Evolutionary conservation across 2,888 invertebrate species (phyloP).

Genomic region (Reticulitermes lucifugus): DNA sequence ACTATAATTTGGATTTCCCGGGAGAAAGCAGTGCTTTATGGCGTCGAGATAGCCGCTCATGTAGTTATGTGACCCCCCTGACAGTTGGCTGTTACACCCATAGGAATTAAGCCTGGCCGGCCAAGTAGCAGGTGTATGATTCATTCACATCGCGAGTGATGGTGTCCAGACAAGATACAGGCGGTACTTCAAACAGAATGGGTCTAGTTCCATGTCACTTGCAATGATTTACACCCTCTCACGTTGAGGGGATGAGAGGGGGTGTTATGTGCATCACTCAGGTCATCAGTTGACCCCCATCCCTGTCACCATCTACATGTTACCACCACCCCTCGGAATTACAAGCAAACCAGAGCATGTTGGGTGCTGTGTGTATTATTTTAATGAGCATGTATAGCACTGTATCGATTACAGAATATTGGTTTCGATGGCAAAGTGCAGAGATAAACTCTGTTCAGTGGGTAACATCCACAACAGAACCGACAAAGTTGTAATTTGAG

Average conservation of each 20-base stretch:
- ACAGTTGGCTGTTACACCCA: neutral
- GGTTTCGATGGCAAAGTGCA: neutral
- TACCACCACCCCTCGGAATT: neutral
- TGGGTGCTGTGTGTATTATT: neutral
- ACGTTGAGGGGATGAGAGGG: constrained; percentile 12
- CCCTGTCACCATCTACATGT: neutral
- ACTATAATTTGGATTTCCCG: too few species aligned
- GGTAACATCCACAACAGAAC: too few species aligned
- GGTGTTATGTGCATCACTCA: neutral
- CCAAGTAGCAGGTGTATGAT: constrained; percentile 21
- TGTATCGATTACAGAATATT: constrained; percentile 5
- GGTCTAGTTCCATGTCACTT: constrained; percentile 19
- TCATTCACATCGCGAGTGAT: constrained; percentile 6
- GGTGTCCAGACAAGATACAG: neutral
- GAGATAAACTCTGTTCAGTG: neutral
- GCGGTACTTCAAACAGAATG: neutral
- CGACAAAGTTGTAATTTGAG: too few species aligned
- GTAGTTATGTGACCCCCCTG: neutral
- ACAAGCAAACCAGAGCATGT: constrained; percentile 8
- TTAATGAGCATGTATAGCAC: neutral
- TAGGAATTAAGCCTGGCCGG: neutral
- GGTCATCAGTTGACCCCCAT: constrained; percentile 7
- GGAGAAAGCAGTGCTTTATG: too few species aligned
- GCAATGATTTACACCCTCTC: constrained; percentile 17
- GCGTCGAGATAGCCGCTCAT: too few species aligned